Evolutionary conservation across 2,797 vertebrate genomes (phyloP).

Genomic region (Phylloscopus collybita): DNA sequence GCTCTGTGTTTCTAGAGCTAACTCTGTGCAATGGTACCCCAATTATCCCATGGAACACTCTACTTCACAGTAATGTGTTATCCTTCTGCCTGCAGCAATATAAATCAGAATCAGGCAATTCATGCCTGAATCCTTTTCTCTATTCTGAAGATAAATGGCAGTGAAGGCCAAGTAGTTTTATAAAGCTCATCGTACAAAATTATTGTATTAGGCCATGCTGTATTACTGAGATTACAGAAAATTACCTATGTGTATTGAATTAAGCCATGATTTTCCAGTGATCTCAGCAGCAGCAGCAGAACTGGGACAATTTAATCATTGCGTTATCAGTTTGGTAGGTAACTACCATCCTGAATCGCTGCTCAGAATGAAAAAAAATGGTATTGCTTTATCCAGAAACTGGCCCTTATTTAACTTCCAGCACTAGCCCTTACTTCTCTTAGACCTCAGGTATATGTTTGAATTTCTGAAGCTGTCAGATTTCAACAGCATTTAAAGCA

Average conservation of each 20-base stretch:
- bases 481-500: background rate
- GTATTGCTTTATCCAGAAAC: conserved; percentile 5
- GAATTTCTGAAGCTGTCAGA: conserved; percentile 28
- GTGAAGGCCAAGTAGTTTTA: background rate
- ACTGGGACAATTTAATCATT: background rate
- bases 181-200: conserved; percentile 12
- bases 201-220: background rate
- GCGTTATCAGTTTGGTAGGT: background rate
- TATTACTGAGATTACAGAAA: conserved; percentile 28
- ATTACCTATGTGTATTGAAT: background rate
- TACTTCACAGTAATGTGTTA: background rate
- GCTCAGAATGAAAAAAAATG: conserved; percentile 5
- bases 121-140: background rate
- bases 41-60: background rate
- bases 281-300: background rate
- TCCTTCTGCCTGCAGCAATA: background rate
- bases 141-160: background rate
- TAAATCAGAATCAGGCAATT: background rate
- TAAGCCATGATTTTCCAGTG: conserved; percentile 1
- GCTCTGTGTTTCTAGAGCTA: background rate
- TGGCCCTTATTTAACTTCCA: background rate
- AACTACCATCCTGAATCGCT: background rate
- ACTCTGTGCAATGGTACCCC: background rate
- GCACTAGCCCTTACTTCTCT: background rate
- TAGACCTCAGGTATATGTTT: background rate